These are phyloP conservation scores for Nesoenas mayeri DNA, from an alignment of 2,113 vertebrate genomes.

Conservation along the genomic window DNA sequence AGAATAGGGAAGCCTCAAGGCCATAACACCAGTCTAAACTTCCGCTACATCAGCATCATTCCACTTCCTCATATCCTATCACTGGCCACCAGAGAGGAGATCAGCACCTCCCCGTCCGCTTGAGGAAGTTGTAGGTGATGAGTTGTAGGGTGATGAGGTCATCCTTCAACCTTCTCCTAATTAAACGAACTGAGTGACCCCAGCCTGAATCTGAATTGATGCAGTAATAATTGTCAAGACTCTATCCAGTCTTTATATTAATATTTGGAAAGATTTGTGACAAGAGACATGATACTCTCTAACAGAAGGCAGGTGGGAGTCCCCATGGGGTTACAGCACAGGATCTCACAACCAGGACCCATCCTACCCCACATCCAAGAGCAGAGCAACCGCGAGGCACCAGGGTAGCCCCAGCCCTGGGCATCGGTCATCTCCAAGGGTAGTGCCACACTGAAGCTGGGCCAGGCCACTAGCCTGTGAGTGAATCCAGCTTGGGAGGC, in stretches of 20 bases:
- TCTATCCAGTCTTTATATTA: background rate
- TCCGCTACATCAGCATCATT: background rate
- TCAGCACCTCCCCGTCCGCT: background rate
- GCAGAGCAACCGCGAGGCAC: accelerated
- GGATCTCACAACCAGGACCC: background rate
- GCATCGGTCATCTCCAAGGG: background rate
- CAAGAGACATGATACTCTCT: background rate
- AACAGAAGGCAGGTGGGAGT: background rate
- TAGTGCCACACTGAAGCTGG: background rate
- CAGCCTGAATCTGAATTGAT: background rate
- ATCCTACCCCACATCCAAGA: background rate
- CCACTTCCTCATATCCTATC: background rate
- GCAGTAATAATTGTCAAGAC: too few species aligned
- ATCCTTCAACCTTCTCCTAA: background rate
- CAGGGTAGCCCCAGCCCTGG: background rate
- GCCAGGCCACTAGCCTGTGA: background rate
- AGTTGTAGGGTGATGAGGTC: background rate
- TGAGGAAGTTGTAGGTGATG: too few species aligned
- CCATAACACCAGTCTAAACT: background rate
- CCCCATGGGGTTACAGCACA: accelerated
- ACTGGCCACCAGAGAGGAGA: background rate
- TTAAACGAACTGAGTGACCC: background rate
- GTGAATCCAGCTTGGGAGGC: background rate
- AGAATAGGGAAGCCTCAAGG: too few species aligned
- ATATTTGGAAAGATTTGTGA: background rate